phyloP scores from a whole-genome alignment of 2,113 vertebrate genomes.

The Eurystomus gularis region DNA sequence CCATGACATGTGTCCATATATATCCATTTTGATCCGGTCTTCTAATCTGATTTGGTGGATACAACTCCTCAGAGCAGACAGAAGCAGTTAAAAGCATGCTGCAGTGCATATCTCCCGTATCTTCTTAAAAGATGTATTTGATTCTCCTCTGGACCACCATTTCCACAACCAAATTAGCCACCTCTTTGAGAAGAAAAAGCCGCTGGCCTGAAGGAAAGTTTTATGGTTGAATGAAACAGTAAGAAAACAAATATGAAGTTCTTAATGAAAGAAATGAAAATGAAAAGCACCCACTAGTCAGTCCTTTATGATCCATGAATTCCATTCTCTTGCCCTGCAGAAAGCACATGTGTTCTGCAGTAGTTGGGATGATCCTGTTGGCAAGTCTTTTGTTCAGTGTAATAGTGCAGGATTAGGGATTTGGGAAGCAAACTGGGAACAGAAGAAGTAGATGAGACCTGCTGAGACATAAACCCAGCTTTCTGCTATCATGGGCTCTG shows the following conservation, averaged over 20 bases:
- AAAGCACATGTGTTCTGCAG: neutral
- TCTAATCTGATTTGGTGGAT: neutral
- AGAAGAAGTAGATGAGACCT: neutral
- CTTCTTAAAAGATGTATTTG: neutral
- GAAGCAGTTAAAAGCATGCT: neutral
- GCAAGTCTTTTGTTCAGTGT: neutral
- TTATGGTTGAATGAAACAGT: constrained; percentile 15
- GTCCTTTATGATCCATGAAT: neutral
- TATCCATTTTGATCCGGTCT: neutral
- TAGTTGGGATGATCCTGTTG: neutral
- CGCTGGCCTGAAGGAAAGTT: neutral
- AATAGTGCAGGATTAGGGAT: neutral
- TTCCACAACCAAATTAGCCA: neutral
- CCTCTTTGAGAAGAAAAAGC: neutral
- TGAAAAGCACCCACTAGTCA: neutral
- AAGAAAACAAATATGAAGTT: neutral
- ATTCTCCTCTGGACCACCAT: neutral
- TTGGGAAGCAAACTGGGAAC: neutral
- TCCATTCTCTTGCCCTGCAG: constrained; percentile 12
- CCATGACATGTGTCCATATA: neutral
- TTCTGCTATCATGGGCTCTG: neutral
- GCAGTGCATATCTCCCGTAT: neutral
- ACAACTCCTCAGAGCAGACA: neutral
- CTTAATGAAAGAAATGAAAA: constrained; percentile 34
- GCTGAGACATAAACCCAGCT: neutral